These are phyloP conservation scores for Merluccius polli DNA, from an alignment of 2,797 vertebrate species.

Conservation along the genomic window DNA sequence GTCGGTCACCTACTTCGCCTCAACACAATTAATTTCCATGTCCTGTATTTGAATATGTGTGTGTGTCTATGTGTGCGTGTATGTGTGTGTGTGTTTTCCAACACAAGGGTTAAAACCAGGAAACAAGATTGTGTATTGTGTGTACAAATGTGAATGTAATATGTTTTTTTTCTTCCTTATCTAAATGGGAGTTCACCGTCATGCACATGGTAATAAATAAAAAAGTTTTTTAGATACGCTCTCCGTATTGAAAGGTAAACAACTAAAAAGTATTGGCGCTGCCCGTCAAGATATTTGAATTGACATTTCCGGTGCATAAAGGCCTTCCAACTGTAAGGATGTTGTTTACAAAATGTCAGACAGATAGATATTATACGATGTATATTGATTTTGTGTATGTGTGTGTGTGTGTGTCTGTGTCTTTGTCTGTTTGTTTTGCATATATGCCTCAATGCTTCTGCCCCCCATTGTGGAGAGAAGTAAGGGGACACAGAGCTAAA, in stretches of 20 bases:
- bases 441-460: too few species aligned
- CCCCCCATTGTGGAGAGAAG: too few species aligned
- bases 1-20: slow-evolving; percentile 45
- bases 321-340: neutral
- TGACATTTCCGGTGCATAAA: neutral
- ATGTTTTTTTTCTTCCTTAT: too few species aligned
- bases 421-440: neutral
- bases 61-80: neutral
- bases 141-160: neutral
- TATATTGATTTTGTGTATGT: too few species aligned
- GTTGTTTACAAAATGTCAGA: neutral
- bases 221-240: neutral
- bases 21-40: slow-evolving; percentile 51
- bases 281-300: neutral
- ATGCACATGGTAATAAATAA: neutral
- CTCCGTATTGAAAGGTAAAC: neutral
- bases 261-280: neutral
- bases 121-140: neutral
- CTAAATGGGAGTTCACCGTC: neutral
- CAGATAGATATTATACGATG: neutral
- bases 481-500: too few species aligned
- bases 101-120: neutral
- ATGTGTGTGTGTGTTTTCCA: neutral
- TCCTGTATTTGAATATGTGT: slow-evolving; percentile 33
- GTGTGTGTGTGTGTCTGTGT: neutral